Evolutionary conservation across 2,888 invertebrate species (phyloP).

Genomic region (Drosophila ustulata): DNA sequence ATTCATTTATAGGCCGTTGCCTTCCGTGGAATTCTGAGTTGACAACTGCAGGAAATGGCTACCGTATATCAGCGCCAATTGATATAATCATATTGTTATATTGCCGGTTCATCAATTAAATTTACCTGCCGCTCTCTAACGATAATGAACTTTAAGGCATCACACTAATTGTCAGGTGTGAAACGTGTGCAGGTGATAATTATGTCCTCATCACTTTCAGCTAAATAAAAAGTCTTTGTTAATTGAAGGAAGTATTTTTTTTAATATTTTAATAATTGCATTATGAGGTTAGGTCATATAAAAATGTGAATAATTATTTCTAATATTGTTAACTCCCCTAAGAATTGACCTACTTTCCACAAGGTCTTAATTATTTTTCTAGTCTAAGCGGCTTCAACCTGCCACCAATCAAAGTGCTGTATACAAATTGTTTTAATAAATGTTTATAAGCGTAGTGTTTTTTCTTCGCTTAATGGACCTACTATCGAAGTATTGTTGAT

Average conservation of each 20-base stretch:
- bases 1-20: constrained; percentile 32
- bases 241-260: not conserved
- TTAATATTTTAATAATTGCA: not conserved
- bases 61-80: constrained; percentile 45
- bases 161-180: not conserved
- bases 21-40: constrained; percentile 10
- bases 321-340: not conserved
- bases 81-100: constrained; percentile 24
- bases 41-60: constrained; percentile 60
- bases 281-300: not conserved
- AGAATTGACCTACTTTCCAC: not conserved
- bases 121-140: constrained; percentile 4
- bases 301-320: no score
- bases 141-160: constrained; percentile 53
- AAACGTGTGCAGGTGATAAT: constrained; percentile 4
- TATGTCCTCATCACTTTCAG: constrained; percentile 1
- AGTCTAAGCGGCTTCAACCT: not conserved
- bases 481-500: constrained; percentile 14
- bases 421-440: not conserved
- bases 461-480: constrained; percentile 16
- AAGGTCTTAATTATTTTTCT: not conserved
- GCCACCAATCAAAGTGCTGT: not conserved
- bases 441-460: not conserved
- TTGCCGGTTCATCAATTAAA: constrained; percentile 38
- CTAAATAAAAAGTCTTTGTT: not conserved